Percentiles rank a stretch among this genome's conserved stretches.
These are phyloP conservation scores for Apotomis turbidana DNA, from an alignment of 2,888 invertebrate genomes.

Conservation along the genomic window DNA sequence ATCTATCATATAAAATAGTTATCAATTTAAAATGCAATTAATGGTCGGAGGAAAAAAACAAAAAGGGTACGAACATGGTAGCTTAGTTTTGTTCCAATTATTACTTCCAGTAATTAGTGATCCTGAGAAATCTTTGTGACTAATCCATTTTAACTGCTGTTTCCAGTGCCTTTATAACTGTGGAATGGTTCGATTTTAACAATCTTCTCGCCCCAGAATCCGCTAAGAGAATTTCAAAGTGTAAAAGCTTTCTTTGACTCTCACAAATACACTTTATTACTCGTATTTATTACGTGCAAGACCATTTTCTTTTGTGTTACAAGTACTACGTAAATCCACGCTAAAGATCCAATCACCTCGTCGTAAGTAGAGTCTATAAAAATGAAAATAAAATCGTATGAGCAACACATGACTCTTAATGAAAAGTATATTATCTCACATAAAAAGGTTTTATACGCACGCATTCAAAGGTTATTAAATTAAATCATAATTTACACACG, in stretches of 20 bases:
- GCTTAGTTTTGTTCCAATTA: not conserved
- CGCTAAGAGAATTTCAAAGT: constrained; percentile 18
- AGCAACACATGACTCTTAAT: constrained; percentile 75
- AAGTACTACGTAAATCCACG: constrained; percentile 54
- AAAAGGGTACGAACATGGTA: no score
- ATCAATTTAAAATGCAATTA: no score
- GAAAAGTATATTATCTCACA: constrained; percentile 79
- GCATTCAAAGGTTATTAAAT: constrained; percentile 80
- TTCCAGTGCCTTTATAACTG: constrained; percentile 51
- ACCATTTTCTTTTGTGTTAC: constrained; percentile 16
- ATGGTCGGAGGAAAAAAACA: no score
- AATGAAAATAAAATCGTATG: constrained; percentile 69
- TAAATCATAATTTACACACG: constrained; percentile 81
- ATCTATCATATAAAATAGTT: no score
- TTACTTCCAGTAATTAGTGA: constrained; percentile 41
- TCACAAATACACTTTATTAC: constrained; percentile 19
- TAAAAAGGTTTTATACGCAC: constrained; percentile 77
- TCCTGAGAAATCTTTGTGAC: constrained; percentile 53
- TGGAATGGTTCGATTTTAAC: constrained; percentile 48
- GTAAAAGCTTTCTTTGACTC: constrained; percentile 21
- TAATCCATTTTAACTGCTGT: constrained; percentile 54
- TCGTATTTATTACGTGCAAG: constrained; percentile 9
- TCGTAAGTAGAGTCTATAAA: constrained; percentile 63
- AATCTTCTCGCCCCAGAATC: constrained; percentile 18
- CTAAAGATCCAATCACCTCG: constrained; percentile 61